phyloP scores from a whole-genome alignment of 2,888 invertebrate genomes.

The Eristalis tenax region DNA sequence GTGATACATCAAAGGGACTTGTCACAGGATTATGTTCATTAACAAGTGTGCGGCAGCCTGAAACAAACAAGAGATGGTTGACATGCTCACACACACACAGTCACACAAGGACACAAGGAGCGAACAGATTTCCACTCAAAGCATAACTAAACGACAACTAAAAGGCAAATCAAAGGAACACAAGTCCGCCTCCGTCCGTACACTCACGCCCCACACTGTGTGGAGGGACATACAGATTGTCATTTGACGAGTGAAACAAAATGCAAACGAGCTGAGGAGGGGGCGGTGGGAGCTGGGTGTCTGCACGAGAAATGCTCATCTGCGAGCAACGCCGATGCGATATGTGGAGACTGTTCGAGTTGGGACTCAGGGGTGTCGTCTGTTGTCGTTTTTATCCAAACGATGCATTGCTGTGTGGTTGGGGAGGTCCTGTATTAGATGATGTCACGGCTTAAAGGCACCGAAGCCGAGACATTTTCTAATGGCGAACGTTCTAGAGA shows the following conservation, averaged over 20 bases:
- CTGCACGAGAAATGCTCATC: slow-evolving; percentile 4
- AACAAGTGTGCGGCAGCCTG: slow-evolving; percentile 51
- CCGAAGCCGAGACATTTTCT: too few species aligned
- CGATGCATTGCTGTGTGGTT: too few species aligned
- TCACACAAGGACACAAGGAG: slow-evolving; percentile 6
- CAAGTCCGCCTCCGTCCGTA: not conserved
- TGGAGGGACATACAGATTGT: slow-evolving; percentile 33
- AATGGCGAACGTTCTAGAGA: too few species aligned
- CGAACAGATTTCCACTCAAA: slow-evolving; percentile 48
- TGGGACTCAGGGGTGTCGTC: not conserved
- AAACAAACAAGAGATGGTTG: slow-evolving; percentile 44
- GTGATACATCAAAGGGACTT: slow-evolving; percentile 49
- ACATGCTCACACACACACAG: not conserved
- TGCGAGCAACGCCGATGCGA: not conserved
- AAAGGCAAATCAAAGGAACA: slow-evolving; percentile 66
- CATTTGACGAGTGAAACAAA: slow-evolving; percentile 42
- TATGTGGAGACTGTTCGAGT: not conserved
- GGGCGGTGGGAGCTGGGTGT: not conserved
- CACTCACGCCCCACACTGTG: not conserved
- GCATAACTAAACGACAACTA: slow-evolving; percentile 67
- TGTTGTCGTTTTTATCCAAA: not conserved
- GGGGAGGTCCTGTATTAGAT: too few species aligned
- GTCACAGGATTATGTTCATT: slow-evolving; percentile 40
- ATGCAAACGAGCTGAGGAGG: not conserved
- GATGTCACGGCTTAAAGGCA: too few species aligned